A percentile compares a stretch with the other conserved stretches of the same genome.
Evolutionary conservation across 2,113 vertebrate species (phyloP).

Genomic region (Eira barbara): DNA sequence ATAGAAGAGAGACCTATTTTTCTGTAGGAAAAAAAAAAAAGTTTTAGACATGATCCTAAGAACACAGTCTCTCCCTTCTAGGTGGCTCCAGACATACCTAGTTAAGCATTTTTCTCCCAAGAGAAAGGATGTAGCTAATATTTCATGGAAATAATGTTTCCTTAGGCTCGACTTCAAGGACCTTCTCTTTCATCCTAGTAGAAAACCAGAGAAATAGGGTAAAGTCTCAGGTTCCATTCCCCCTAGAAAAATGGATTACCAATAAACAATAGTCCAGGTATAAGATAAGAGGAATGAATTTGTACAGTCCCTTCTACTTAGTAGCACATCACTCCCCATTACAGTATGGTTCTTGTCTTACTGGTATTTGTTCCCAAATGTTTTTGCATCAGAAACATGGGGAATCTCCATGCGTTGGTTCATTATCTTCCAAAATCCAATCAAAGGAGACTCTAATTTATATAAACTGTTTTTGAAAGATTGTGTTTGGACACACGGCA

Average conservation of each 20-base stretch:
- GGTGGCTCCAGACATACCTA: neutral
- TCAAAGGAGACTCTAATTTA: neutral
- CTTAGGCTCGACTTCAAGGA: neutral
- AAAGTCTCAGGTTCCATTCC: neutral
- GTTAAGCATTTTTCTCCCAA: neutral
- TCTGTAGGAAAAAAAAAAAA: neutral
- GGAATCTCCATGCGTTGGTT: neutral
- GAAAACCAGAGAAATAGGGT: neutral
- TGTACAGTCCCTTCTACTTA: neutral
- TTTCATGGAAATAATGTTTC: neutral
- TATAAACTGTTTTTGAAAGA: neutral
- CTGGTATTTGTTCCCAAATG: neutral
- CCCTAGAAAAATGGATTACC: neutral
- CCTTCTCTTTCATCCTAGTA: neutral
- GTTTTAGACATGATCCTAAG: neutral
- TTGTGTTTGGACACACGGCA: neutral
- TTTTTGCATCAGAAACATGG: neutral
- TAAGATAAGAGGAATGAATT: neutral
- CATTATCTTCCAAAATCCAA: neutral
- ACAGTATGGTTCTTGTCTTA: neutral
- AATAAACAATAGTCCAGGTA: neutral
- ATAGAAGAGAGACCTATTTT: neutral
- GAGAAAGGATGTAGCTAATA: neutral
- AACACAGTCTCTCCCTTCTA: neutral
- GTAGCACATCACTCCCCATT: neutral